Percentiles rank a stretch among this genome's conserved stretches.
Conservation (phyloP, 2,797 vertebrate species). For the Hozukius guyotensis region DNA sequence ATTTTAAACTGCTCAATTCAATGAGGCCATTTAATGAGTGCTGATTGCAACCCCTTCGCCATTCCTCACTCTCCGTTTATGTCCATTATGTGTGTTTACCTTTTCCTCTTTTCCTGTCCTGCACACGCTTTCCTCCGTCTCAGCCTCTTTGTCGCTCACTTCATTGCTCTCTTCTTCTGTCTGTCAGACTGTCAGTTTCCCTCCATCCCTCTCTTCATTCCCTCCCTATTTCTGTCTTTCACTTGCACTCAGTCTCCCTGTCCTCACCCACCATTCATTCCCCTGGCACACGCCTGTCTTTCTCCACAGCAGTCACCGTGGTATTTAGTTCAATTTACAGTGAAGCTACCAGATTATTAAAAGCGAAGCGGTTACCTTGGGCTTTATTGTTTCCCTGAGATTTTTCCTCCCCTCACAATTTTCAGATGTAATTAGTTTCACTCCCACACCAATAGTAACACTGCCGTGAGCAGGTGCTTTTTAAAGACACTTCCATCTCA, state of each 20-base stretch:
- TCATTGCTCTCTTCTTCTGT: constrained; percentile 25
- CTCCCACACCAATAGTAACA: constrained; percentile 31
- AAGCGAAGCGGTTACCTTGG: constrained; percentile 47
- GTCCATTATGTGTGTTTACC: constrained; percentile 12
- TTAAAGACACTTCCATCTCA: constrained; percentile 22
- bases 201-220: neutral
- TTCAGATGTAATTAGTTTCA: constrained; percentile 55
- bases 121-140: neutral
- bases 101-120: constrained; percentile 4
- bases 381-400: constrained; percentile 35
- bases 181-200: constrained; percentile 29
- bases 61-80: constrained; percentile 28
- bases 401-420: constrained; percentile 16
- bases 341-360: constrained; percentile 42
- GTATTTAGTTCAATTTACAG: constrained; percentile 50
- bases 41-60: constrained; percentile 29
- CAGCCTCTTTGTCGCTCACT: constrained; percentile 19
- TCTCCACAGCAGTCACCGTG: constrained; percentile 21
- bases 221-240: constrained; percentile 4
- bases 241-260: neutral
- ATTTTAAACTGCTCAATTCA: constrained; percentile 48
- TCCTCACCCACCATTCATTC: constrained; percentile 7
- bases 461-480: constrained; percentile 35
- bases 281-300: constrained; percentile 22
- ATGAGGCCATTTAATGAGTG: constrained; percentile 52